Base-by-base conservation (phyloP, 2,888 invertebrate species). In the Tanypteryx hageni region DNA sequence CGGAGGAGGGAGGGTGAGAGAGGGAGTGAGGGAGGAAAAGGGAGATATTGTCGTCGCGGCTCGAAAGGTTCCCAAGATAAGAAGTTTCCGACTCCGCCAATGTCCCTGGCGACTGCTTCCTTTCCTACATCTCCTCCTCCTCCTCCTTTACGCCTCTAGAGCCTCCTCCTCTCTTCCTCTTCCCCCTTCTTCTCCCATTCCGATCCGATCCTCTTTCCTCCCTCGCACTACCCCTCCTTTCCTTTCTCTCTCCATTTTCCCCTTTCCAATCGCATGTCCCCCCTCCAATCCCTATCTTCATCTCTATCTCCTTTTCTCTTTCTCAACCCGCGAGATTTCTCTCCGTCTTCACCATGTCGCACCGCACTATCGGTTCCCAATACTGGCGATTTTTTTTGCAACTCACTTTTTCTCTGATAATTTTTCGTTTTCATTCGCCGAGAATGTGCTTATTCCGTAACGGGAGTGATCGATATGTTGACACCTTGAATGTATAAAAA, bases 401-500 rank as follows among this genome's bases (percentile, higher is more conserved):
- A 22, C 18, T 86, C 86, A 31, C 61, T 64, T 68, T 22, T 44
- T 22, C 64, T 18, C 86, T 10, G 86, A 68, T 61, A 86, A 86
- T 86, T 89, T 68, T 89, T 89, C 89, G 64, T 89, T 64, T 44
- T 64, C 89, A 27, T 89, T 18, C 89, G 11, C 44, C 64, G 76
- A 89, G 64, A 64, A 89, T 44, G 89, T 89, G 89, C 64, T 89
- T 64, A 64, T 89, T 89, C 89, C 89, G 61, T 57, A 56, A 56
- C 44, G 83, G 83, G 83, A 61, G 44, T 64, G 64, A 89, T 89
- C 89, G 64, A 89, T 89, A 89, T 56, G 89, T 64, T 89, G 89
- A 89, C 89, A 89, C 89, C 61, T 89, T 68, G 44, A 68, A 89
- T n/a, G n/a, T 27, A 57, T 83, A 44, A 18, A 56, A 56, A 83